These are phyloP conservation scores for Oreochromis niloticus DNA, from an alignment of 2,113 vertebrate genomes.

Conservation along the genomic window DNA sequence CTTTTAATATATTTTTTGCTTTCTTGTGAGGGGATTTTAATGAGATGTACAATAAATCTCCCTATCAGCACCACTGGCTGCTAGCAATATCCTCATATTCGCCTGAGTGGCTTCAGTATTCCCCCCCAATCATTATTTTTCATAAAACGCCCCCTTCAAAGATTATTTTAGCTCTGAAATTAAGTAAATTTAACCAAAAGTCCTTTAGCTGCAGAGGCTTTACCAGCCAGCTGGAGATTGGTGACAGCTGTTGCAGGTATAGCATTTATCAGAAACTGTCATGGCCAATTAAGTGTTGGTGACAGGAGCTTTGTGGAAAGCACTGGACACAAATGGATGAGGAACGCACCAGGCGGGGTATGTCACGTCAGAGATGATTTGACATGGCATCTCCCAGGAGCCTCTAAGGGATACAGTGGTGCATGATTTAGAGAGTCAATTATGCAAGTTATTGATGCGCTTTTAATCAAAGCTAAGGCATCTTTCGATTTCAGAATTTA, in stretches of 20 bases:
- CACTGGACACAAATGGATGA: not conserved
- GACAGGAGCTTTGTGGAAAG: not conserved
- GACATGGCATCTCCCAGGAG: not conserved
- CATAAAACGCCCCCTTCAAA: not conserved
- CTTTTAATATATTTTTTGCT: not conserved
- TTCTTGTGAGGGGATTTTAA: not conserved
- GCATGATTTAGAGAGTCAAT: not conserved
- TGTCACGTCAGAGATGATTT: not conserved
- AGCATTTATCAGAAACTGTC: not conserved
- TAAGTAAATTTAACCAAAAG: not conserved
- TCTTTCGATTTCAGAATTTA: not conserved
- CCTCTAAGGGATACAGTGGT: not conserved
- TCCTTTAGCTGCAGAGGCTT: not conserved
- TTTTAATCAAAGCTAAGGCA: not conserved
- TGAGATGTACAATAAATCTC: not conserved
- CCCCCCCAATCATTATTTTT: not conserved
- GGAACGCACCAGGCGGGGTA: not conserved
- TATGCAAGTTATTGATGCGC: not conserved
- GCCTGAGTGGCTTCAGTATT: not conserved
- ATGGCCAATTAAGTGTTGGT: not conserved
- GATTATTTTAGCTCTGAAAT: not conserved
- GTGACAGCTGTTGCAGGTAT: not conserved
- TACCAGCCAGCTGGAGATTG: not conserved
- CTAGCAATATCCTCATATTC: not conserved
- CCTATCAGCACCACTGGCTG: not conserved